Conservation (phyloP, 37 sponge, comb jelly and placozoan species). For the Diacarnus erythraeanus region DNA sequence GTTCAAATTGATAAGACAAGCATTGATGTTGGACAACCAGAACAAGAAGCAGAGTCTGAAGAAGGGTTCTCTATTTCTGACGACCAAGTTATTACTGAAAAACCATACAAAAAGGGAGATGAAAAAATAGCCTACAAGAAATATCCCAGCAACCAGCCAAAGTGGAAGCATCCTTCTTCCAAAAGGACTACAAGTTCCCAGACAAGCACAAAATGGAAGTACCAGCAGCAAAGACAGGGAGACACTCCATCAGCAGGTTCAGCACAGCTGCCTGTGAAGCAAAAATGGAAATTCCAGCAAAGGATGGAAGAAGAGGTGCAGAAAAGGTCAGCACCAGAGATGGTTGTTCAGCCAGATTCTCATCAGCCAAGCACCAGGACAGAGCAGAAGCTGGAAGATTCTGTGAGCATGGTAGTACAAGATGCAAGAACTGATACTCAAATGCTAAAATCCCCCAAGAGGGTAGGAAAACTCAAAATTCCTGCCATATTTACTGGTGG, state of each 20-base stretch:
- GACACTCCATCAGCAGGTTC: too few relatives aligned
- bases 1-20: not conserved
- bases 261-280: too few relatives aligned
- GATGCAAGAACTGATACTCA: too few relatives aligned
- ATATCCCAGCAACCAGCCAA: not conserved
- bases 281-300: too few relatives aligned
- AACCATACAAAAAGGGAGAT: constrained; percentile 15
- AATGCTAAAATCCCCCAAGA: not conserved
- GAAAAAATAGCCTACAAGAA: not conserved
- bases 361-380: not conserved
- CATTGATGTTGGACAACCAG: too few relatives aligned
- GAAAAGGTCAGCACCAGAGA: constrained; percentile 1
- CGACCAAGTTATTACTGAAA: not conserved
- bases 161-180: not conserved
- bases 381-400: not conserved
- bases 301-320: too few relatives aligned
- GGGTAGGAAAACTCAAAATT: constrained; percentile 18
- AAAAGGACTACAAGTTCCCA: not conserved
- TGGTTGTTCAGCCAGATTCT: not conserved
- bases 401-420: not conserved
- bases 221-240: not conserved
- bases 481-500: constrained; percentile 10
- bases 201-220: not conserved
- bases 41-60: constrained; percentile 25
- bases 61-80: constrained; percentile 36